A percentile compares a stretch with the other conserved stretches of the same genome.
phyloP scores from a whole-genome alignment of 2,797 vertebrate species.

The Coendou prehensilis region DNA sequence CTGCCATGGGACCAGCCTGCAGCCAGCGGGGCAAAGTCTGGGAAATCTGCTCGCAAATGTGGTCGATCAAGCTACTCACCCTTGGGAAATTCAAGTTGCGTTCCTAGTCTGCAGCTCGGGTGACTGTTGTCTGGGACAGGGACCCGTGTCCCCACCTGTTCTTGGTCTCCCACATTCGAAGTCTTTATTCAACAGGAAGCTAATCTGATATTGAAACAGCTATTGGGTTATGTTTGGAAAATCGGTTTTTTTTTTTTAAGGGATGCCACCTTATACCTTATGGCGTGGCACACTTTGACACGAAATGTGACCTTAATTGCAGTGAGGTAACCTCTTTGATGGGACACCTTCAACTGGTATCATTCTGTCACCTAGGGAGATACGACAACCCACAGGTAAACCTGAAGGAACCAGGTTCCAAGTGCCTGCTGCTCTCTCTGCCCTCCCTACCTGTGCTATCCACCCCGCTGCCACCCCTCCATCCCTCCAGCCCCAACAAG shows the following conservation, averaged over 20 bases:
- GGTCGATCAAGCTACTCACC: not conserved
- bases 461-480: not conserved
- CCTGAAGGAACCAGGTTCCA: not conserved
- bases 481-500: accelerated
- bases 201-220: not conserved
- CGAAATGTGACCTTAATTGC: not conserved
- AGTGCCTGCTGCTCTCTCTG: not conserved
- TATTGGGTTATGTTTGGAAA: not conserved
- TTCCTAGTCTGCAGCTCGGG: not conserved
- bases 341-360: not conserved
- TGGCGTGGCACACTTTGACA: not conserved
- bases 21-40: accelerated
- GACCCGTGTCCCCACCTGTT: not conserved
- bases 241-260: not conserved
- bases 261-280: not conserved
- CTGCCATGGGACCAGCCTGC: accelerated
- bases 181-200: not conserved
- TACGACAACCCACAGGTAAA: not conserved
- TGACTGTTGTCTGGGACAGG: not conserved
- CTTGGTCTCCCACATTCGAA: not conserved
- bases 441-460: not conserved
- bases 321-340: not conserved
- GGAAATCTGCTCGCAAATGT: accelerated
- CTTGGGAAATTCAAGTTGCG: not conserved
- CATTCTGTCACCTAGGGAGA: not conserved